These are phyloP conservation scores for Yponomeuta evonymella DNA, from an alignment of 2,888 invertebrate species.

Conservation along the genomic window DNA sequence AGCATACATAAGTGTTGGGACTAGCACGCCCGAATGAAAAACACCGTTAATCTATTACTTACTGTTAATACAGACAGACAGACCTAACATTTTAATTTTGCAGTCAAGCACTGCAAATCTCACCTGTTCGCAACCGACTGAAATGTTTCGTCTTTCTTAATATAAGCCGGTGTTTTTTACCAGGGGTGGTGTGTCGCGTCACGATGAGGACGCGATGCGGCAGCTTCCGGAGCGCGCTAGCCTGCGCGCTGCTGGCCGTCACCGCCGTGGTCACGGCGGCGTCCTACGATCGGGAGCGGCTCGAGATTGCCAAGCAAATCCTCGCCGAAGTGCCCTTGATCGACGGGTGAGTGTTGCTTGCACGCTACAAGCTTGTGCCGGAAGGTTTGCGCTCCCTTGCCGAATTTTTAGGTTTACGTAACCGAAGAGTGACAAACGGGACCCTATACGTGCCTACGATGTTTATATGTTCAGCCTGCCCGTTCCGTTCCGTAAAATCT, in stretches of 20 bases:
- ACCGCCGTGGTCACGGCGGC: constrained; percentile 72
- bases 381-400: background rate
- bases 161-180: background rate
- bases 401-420: background rate
- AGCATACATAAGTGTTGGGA: no score
- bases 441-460: no score
- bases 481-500: no score
- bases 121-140: no score
- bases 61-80: no score
- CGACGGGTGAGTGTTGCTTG: constrained; percentile 67
- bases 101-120: no score
- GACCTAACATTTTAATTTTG: no score
- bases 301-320: constrained; percentile 78
- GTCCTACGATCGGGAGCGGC: constrained; percentile 72
- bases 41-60: no score
- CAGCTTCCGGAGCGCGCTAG: constrained; percentile 49
- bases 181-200: constrained; percentile 26
- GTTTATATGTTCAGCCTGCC: no score
- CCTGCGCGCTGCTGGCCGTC: constrained; percentile 64
- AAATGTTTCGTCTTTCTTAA: background rate
- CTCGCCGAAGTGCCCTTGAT: constrained; percentile 80
- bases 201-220: constrained; percentile 48
- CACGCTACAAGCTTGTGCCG: background rate
- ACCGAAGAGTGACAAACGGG: no score
- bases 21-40: no score